phyloP scores from a whole-genome alignment of 2,888 invertebrate species.

The Endotricha flammealis region DNA sequence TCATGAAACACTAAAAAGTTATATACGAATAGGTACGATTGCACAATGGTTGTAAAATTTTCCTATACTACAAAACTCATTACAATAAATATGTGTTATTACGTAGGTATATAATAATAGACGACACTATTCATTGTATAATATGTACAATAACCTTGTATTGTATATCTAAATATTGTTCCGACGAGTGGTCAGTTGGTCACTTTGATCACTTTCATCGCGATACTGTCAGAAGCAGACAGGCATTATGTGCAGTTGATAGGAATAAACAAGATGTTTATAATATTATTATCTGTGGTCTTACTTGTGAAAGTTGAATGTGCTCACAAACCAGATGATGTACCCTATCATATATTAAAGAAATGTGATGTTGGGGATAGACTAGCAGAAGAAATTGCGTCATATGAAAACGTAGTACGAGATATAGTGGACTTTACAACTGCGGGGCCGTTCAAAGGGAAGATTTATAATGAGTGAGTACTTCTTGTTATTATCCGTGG shows the following conservation, averaged over 20 bases:
- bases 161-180: too few species aligned
- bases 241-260: constrained; percentile 5
- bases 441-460: constrained; percentile 74
- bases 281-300: neutral
- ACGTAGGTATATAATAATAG: too few species aligned
- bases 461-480: constrained; percentile 75
- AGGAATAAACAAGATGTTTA: constrained; percentile 6
- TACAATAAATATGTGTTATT: too few species aligned
- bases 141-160: too few species aligned
- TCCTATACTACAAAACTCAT: too few species aligned
- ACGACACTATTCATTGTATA: too few species aligned
- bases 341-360: constrained; percentile 28
- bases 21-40: too few species aligned
- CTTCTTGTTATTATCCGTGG: constrained; percentile 12
- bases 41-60: too few species aligned
- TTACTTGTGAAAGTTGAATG: constrained; percentile 19
- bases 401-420: constrained; percentile 70
- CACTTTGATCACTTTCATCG: neutral
- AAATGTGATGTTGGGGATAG: constrained; percentile 36
- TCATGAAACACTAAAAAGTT: too few species aligned
- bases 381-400: constrained; percentile 77
- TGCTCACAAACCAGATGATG: constrained; percentile 21
- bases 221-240: constrained; percentile 1
- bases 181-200: neutral
- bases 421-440: constrained; percentile 70